Base-by-base conservation (phyloP, 1,140 invertebrate genomes). In the Musca vetustissima region DNA sequence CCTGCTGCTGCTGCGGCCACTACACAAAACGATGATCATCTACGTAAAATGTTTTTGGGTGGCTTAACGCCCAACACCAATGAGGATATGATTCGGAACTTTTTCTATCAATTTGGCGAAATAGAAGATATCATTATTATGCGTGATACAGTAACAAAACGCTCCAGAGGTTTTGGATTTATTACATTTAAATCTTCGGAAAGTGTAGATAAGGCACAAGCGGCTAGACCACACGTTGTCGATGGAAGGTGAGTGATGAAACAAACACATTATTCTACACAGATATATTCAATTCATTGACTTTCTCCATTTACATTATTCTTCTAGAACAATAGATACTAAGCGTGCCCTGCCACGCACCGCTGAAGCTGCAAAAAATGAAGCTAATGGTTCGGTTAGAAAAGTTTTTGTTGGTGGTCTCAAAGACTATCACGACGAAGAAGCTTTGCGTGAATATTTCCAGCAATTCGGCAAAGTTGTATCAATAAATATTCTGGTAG, bases 61-160 rank as follows among this genome's bases (percentile, higher is more conserved):
- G 97, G 97, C 1, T 84, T 98, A 7, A 94, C 96, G 78, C 96
- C 96, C 76, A 89, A 92, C 76, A 98, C 97, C 14, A 95, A 92
- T 24, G 96, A 98, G 82, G 92, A 96, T 28, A 92, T 92, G 13
- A 81, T 98, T 11, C 95, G 95, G 76, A 89, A 90, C 72, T 94
- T 97, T 85, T 99, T 97, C 85, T 91, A 92, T 78, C 89, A 97
- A 88, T 98, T 92, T 92, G 97, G 97, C 24, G 93, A 96, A 79
- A 93, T 98, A 73, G 92, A 96, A 0, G 96, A 99, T 85, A 94
- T 95, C 43, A 93, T 98, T n/a, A 96, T 99, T 0, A 98, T 99
- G 96, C 95, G 94, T 77, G 96, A 98, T 83, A 92, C 95, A 0
- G 91, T 93, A 74, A 97, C 95, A 1, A 93, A 92, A 74, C 84